Conservation (phyloP, 2,797 vertebrate genomes). For the Lagorchestes hirsutus region DNA sequence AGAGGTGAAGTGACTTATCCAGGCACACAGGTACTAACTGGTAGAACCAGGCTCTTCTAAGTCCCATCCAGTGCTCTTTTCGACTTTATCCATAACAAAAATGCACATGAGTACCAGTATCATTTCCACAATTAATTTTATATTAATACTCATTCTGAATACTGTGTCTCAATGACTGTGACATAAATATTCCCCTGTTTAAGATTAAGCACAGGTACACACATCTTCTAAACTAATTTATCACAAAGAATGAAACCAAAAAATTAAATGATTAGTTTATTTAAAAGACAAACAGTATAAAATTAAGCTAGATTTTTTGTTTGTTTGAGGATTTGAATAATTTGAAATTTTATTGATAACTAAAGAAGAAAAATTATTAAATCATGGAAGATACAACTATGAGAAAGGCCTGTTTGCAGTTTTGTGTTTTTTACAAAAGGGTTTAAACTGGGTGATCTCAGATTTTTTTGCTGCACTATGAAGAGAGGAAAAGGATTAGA, state of each 20-base stretch:
- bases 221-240: not conserved
- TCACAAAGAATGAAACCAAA: not conserved
- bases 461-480: not conserved
- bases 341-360: not conserved
- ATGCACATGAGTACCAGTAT: not conserved
- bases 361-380: conserved; percentile 19
- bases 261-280: conserved; percentile 13
- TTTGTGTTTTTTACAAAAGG: not conserved
- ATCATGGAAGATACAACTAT: conserved; percentile 8
- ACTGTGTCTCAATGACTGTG: not conserved
- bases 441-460: conserved; percentile 9
- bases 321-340: conserved; percentile 13
- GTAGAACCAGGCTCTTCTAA: not conserved
- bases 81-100: not conserved
- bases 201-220: conserved; percentile 15
- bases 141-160: not conserved
- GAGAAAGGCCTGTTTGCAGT: not conserved
- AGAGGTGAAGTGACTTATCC: not conserved
- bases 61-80: not conserved
- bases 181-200: conserved; percentile 28
- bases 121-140: not conserved
- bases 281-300: not conserved
- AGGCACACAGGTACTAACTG: not conserved
- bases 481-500: conserved; percentile 40
- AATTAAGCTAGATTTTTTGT: conserved; percentile 36